A percentile compares a stretch with the other conserved stretches of the same genome.
Conservation (phyloP, 2,113 vertebrate species). For the Tympanuchus pallidicinctus region DNA sequence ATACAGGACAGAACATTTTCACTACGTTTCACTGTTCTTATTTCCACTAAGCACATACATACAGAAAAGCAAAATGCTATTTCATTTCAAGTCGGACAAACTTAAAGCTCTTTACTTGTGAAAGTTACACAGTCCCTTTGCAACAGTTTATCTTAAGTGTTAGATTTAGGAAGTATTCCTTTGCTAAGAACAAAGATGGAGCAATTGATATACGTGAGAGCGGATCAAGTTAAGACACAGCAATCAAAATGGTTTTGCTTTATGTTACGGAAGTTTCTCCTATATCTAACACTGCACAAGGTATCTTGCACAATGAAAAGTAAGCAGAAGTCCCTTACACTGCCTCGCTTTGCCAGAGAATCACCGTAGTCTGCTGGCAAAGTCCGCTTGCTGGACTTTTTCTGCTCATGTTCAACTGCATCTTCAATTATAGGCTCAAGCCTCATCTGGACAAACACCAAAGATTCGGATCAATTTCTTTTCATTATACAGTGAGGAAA, state of each 20-base stretch:
- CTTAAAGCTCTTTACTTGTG: conserved; percentile 17
- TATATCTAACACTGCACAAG: conserved; percentile 87
- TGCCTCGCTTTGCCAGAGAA: conserved; percentile 99
- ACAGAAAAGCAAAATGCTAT: conserved; percentile 19
- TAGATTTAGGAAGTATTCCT: conserved; percentile 88
- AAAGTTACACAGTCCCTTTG: conserved; percentile 53
- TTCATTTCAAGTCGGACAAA: conserved; percentile 43
- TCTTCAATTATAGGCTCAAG: conserved; percentile 99
- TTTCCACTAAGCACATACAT: conserved; percentile 31
- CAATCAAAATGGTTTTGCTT: conserved; percentile 65
- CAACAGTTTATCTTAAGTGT: conserved; percentile 77
- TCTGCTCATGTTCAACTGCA: conserved; percentile 97
- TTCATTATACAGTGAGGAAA: conserved; percentile 84
- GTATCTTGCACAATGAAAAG: conserved; percentile 83
- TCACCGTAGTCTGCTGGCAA: conserved; percentile 99
- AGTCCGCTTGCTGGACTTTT: conserved; percentile 99
- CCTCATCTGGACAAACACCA: conserved; percentile 92
- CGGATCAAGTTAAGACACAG: conserved; percentile 70
- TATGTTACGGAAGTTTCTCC: conserved; percentile 74
- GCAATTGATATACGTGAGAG: conserved; percentile 69
- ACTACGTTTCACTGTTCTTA: not conserved
- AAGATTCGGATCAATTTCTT: conserved; percentile 88
- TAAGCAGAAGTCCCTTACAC: conserved; percentile 91
- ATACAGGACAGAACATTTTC: not conserved
- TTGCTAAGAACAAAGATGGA: conserved; percentile 74